phyloP scores from a whole-genome alignment of 2,797 vertebrate species.

The Brachymystax lenok region DNA sequence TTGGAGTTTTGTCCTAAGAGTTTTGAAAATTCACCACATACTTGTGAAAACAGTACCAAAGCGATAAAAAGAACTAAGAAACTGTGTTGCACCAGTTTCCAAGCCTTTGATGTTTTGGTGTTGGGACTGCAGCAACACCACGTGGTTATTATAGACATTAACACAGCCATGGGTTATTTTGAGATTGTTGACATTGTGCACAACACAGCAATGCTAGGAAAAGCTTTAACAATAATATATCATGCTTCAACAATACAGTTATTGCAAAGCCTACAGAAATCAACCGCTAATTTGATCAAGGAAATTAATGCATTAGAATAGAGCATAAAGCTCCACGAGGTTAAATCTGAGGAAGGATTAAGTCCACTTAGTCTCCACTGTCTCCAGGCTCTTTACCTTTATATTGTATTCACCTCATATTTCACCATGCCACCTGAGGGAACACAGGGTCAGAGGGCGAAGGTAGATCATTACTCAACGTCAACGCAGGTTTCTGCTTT shows the following conservation, averaged over 20 bases:
- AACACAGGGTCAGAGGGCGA: slow-evolving; percentile 10
- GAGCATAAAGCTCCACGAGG: neutral
- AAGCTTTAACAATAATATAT: no score
- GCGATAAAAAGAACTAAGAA: no score
- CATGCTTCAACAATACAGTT: neutral
- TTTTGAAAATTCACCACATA: no score
- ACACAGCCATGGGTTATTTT: neutral
- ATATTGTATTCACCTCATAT: slow-evolving; percentile 19
- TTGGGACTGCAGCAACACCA: slow-evolving; percentile 6
- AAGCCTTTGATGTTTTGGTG: neutral
- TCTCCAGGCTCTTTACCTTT: neutral
- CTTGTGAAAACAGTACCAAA: no score
- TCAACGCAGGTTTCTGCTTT: slow-evolving; percentile 3
- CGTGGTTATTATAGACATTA: neutral
- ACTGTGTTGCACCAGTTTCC: slow-evolving; percentile 8
- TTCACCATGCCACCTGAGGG: neutral
- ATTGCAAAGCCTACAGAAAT: neutral
- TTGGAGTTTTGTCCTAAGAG: no score
- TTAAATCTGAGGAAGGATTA: neutral
- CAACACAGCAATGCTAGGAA: neutral
- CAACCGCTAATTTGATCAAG: neutral
- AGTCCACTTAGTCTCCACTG: neutral
- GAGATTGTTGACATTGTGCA: neutral
- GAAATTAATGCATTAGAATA: neutral
- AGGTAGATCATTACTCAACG: slow-evolving; percentile 18